Evolutionary conservation across 1,140 invertebrate genomes (phyloP).

Genomic region (Achatina immaculata): DNA sequence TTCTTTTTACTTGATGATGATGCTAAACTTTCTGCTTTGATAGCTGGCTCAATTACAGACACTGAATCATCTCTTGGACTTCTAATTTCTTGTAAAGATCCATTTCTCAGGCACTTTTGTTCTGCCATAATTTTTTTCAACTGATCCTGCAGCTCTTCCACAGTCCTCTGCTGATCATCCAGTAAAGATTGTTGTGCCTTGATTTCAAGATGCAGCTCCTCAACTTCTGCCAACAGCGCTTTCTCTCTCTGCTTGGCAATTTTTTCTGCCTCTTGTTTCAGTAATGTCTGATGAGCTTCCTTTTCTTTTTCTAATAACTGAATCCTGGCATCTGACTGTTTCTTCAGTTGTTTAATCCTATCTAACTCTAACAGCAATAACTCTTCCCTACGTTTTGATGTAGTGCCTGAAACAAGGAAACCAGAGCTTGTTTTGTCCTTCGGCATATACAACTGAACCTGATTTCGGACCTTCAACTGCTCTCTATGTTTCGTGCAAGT

Average conservation of each 20-base stretch:
- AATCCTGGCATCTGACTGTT: conserved; percentile 55
- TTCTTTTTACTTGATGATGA: conserved; percentile 40
- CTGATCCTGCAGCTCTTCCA: conserved; percentile 58
- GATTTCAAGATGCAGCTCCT: conserved; percentile 53
- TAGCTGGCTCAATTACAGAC: background rate
- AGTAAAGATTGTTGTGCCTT: conserved; percentile 56
- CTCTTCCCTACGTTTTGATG: conserved; percentile 60
- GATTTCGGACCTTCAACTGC: background rate
- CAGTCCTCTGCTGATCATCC: conserved; percentile 57
- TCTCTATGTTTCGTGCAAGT: background rate
- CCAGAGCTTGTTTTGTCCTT: conserved; percentile 55
- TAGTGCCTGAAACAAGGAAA: conserved; percentile 64
- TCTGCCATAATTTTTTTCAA: background rate
- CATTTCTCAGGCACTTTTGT: background rate
- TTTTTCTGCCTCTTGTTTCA: conserved; percentile 56
- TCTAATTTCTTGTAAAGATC: background rate
- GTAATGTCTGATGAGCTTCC: conserved; percentile 45
- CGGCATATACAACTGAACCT: conserved; percentile 4
- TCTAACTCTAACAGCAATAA: conserved; percentile 62
- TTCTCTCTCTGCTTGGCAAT: conserved; percentile 58
- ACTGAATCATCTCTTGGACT: background rate
- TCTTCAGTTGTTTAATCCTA: conserved; percentile 57
- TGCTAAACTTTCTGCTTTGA: conserved; percentile 12
- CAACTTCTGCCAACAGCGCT: conserved; percentile 54
- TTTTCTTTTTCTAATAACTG: conserved; percentile 55